Evolutionary conservation across 1,140 invertebrate genomes (phyloP).

Genomic region (Agrypnia vestita): DNA sequence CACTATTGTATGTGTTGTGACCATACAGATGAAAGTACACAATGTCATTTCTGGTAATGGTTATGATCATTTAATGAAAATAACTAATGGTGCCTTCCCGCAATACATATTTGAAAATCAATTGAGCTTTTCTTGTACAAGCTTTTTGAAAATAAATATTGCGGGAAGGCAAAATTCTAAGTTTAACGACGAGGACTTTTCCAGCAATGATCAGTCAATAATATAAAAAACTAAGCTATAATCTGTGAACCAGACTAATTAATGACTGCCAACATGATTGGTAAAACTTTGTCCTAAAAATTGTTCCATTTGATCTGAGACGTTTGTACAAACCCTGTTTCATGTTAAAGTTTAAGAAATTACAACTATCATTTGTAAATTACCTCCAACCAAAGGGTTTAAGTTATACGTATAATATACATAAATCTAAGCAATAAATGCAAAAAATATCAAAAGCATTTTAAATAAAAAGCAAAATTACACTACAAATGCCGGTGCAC

Average conservation of each 20-base stretch:
- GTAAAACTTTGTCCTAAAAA: not conserved
- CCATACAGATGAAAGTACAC: not conserved
- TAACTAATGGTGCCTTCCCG: not conserved
- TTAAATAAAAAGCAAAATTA: conserved; percentile 53
- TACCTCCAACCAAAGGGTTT: conserved; percentile 50
- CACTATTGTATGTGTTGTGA: conserved; percentile 17
- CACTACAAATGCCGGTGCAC: conserved; percentile 41
- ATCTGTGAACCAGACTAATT: not conserved
- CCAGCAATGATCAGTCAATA: not conserved
- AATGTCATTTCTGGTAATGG: conserved; percentile 18
- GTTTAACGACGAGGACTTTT: too few relatives aligned
- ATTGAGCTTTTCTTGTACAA: too few relatives aligned
- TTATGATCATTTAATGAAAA: conserved; percentile 2
- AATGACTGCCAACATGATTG: conserved; percentile 6
- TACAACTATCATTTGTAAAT: conserved; percentile 47
- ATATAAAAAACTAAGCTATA: not conserved
- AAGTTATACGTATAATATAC: conserved; percentile 41
- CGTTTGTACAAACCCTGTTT: conserved; percentile 48
- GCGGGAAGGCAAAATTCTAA: too few relatives aligned
- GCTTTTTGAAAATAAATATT: too few relatives aligned
- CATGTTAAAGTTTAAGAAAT: conserved; percentile 33
- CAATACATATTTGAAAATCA: too few relatives aligned
- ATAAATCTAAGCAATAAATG: conserved; percentile 56
- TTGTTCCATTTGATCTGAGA: conserved; percentile 35
- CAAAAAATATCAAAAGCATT: conserved; percentile 55